These are phyloP conservation scores for Bombus waltoni DNA, from an alignment of 1,140 invertebrate genomes.

Conservation along the genomic window DNA sequence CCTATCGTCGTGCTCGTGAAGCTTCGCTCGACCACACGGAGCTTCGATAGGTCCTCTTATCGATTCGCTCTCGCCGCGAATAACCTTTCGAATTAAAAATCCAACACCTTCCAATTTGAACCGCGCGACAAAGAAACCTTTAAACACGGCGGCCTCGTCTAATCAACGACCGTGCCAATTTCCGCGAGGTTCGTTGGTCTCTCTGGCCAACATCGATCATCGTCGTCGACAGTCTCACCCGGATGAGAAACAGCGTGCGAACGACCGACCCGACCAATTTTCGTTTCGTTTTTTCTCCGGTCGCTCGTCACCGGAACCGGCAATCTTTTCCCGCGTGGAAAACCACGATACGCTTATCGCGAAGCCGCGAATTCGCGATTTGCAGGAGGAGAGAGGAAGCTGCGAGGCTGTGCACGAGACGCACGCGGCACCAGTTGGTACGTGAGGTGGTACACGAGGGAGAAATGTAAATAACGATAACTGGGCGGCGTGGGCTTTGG, in stretches of 20 bases:
- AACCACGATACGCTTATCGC: background rate
- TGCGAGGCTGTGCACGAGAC: too few relatives aligned
- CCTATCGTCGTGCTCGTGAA: background rate
- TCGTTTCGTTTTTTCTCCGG: background rate
- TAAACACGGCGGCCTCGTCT: background rate
- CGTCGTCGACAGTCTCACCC: background rate
- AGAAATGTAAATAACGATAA: slow-evolving; percentile 53
- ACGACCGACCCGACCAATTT: background rate
- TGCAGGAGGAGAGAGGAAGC: background rate
- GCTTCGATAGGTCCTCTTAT: background rate
- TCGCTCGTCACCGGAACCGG: background rate
- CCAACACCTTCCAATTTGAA: background rate
- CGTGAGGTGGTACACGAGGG: too few relatives aligned
- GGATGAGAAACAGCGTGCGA: background rate
- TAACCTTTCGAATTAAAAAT: background rate
- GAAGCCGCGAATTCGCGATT: background rate
- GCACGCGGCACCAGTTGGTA: background rate
- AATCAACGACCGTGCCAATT: background rate
- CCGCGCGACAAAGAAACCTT: background rate
- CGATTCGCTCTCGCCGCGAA: background rate
- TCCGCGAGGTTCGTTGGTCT: background rate
- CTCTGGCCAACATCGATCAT: background rate
- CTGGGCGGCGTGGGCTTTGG: slow-evolving; percentile 22
- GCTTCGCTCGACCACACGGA: too few relatives aligned
- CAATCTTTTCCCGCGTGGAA: background rate